Base-by-base conservation (phyloP, 2,113 vertebrate species). In the Dermatemys mawii region DNA sequence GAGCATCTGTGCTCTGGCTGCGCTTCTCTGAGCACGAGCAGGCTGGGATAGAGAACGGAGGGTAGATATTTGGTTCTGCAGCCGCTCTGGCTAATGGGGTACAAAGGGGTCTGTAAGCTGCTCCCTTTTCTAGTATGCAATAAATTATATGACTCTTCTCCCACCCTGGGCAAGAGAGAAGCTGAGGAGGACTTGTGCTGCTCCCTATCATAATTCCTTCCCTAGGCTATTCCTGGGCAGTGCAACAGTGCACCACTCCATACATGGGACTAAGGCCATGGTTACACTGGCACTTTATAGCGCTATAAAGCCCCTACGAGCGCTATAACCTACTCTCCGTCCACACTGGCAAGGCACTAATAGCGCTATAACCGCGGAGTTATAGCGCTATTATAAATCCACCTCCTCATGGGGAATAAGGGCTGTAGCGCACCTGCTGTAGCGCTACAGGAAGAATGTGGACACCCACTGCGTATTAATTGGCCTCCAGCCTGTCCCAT, bases 71-170 rank as follows among this genome's bases (percentile, higher is more conserved):
- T 79, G 73, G 1, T 27, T 83, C 46, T 3, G 84, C 1, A 41
- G 54, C 60, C 0, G 0, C 1, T 14, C 2, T 14, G 38, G 4
- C 70, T 81, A 73, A 38, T 9, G 32, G 82, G 88, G 2, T 9
- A 4, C 32, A 12, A 63, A 16, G 57, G 10, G 26, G 24, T 26
- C 12, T 29, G 11, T 8, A 76, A 46, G 24, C n/a, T 41, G 22
- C 11, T 73, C 22, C 38, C 22, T 44, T 73, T 46, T 46, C 24
- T 76, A 53, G 8, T 13, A 55, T 46, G 27, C 5, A 13, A 5
- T 85, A 12, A 2, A 16, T 51, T 51, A 17, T 1, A 2, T 27
- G n/a, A 3, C 67, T 80, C 14, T 12, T 10, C 24, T 27, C 41
- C 0, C 0, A 1, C 2, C 78, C 35, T 81, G 54, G 73, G 5